Percentiles rank a stretch among this genome's conserved stretches.
These are phyloP conservation scores for Sebastolobus alascanus DNA, from an alignment of 2,797 vertebrate species.

Conservation along the genomic window DNA sequence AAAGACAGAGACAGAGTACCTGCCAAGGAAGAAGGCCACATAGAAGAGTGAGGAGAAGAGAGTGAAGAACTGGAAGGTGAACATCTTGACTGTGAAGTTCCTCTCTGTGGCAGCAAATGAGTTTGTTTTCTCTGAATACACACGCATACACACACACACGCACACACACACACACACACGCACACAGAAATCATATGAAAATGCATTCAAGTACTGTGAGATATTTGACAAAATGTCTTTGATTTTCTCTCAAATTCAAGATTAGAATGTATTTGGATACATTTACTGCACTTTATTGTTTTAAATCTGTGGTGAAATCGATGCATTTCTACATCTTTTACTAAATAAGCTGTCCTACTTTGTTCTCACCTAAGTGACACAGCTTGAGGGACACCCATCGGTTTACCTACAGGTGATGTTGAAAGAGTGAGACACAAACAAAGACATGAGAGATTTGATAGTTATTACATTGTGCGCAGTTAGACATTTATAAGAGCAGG, in stretches of 20 bases:
- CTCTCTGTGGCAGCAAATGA: slow-evolving; percentile 88
- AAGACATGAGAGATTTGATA: not conserved
- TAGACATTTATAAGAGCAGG: not conserved
- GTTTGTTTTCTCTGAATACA: slow-evolving; percentile 86
- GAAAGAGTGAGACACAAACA: slow-evolving; percentile 6
- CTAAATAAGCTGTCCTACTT: not conserved
- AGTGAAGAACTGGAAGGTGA: slow-evolving; percentile 95
- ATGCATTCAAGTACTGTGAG: not conserved
- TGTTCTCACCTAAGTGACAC: slow-evolving; percentile 88
- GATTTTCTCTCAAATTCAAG: not conserved
- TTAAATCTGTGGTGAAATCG: not conserved
- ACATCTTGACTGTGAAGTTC: slow-evolving; percentile 92
- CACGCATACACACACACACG: not conserved
- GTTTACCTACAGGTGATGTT: slow-evolving; percentile 85
- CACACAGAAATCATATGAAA: not conserved
- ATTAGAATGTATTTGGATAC: not conserved
- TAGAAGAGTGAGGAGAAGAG: slow-evolving; percentile 96
- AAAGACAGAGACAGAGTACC: slow-evolving; percentile 80
- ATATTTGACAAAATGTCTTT: not conserved
- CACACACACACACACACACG: not conserved
- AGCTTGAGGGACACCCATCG: slow-evolving; percentile 86
- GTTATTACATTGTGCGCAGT: not conserved
- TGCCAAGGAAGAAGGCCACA: slow-evolving; percentile 94
- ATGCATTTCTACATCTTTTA: not conserved
- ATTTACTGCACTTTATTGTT: not conserved